These are phyloP conservation scores for Agriopis leucophaearia DNA, from an alignment of 2,888 invertebrate genomes.

Conservation along the genomic window DNA sequence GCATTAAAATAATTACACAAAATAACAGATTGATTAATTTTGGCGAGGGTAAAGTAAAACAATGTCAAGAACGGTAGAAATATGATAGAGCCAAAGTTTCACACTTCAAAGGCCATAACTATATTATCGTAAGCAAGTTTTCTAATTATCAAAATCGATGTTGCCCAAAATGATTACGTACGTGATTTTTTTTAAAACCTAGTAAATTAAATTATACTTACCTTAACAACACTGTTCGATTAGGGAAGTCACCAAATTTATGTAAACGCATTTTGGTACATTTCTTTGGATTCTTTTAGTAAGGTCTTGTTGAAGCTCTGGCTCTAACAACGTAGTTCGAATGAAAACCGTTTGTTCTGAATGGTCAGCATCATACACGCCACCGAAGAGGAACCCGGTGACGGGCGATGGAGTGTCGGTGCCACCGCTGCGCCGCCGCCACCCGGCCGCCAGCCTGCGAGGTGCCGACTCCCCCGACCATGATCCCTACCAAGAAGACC, in stretches of 20 bases:
- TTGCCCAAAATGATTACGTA: no score
- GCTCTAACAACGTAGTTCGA: slow-evolving; percentile 53
- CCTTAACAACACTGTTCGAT: neutral
- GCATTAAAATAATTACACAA: neutral
- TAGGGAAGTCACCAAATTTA: neutral
- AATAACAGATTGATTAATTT: neutral
- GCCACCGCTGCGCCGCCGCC: slow-evolving; percentile 82
- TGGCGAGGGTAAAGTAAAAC: neutral
- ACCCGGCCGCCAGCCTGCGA: slow-evolving; percentile 80
- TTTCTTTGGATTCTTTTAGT: neutral
- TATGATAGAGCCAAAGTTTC: slow-evolving; percentile 25
- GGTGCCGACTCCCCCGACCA: slow-evolving; percentile 74
- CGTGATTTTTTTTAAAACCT: neutral
- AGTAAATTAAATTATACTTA: no score
- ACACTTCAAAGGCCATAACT: neutral
- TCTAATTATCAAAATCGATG: no score
- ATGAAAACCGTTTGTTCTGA: slow-evolving; percentile 82
- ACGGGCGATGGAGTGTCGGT: slow-evolving; percentile 87
- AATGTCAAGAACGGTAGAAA: neutral
- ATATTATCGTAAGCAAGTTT: no score
- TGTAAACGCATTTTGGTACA: neutral
- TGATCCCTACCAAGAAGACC: slow-evolving; percentile 60
- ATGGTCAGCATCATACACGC: slow-evolving; percentile 81
- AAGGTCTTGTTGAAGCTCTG: slow-evolving; percentile 38
- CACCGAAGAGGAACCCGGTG: slow-evolving; percentile 88